Base-by-base conservation (phyloP, 2,888 invertebrate species). In the Trachelus iudaicus region DNA sequence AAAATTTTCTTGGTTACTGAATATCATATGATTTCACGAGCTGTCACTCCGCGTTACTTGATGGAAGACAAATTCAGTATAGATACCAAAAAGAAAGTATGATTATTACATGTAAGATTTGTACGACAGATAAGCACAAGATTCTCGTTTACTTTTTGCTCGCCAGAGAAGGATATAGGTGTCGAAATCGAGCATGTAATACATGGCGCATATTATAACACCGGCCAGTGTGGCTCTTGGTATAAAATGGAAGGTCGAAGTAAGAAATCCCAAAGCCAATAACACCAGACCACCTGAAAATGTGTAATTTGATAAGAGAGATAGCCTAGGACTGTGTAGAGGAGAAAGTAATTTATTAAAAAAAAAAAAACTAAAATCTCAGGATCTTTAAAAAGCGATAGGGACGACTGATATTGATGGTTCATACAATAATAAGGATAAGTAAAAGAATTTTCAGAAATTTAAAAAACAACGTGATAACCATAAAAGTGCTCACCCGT, bases 131-230 rank as follows among this genome's bases (percentile, higher is more conserved):
- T 23, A 56, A 23, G 23, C 9, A 23, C 56, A 56, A 56, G 56
- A 6, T 3, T 56, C 9, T 23, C 1, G 56, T 90, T 90, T 87
- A 93, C 93, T 93, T 86, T 92, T 93, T 23, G 92, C 92, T 79
- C 88, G 90, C 93, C 93, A 94, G 35, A 94, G 89, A 3, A 92
- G 86, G 9, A 82, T 81, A 34, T 93, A 90, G 40, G 92, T 92
- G 73, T 91, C 87, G 79, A 92, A 92, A 83, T 93, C 93, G 37
- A 93, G 89, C 93, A 93, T 93, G 81, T 92, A 92, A 79, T 94
- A 91, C 83, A 94, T 94, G 68, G 94, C 94, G 81, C 93, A 92
- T 73, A 94, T 93, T 83, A 94, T 94, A 73, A 94, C 93, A 4
- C 93, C 94, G 9, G 94, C 93, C 69, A 94, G 88, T 2, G 93